Percentiles rank a stretch among this genome's conserved stretches.
These are phyloP conservation scores for Gopherus flavomarginatus DNA, from an alignment of 2,113 vertebrate genomes.

Conservation along the genomic window DNA sequence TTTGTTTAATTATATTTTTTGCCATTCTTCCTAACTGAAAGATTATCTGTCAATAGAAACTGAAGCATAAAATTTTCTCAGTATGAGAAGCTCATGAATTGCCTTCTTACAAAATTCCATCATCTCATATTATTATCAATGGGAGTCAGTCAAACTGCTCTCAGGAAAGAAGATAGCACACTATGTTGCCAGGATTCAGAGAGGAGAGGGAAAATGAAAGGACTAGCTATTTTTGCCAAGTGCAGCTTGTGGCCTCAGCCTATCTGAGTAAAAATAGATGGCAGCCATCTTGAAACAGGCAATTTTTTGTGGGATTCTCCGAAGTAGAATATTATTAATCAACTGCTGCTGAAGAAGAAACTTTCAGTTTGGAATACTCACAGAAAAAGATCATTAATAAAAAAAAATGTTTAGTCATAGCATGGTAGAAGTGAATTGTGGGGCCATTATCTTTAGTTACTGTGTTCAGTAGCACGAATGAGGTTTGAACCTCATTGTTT, in stretches of 20 bases:
- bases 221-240: background rate
- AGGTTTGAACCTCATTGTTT: background rate
- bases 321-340: background rate
- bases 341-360: background rate
- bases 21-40: background rate
- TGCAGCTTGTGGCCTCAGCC: background rate
- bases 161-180: background rate
- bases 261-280: background rate
- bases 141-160: background rate
- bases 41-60: background rate
- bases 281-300: background rate
- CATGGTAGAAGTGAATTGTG: background rate
- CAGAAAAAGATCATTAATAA: background rate
- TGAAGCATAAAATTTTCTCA: background rate
- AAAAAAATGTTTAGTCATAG: fast-evolving
- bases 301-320: background rate
- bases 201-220: background rate
- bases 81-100: background rate
- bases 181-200: background rate
- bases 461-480: fast-evolving
- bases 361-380: background rate
- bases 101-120: background rate
- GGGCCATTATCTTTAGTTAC: background rate
- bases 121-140: background rate
- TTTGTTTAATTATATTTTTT: background rate